Base-by-base conservation (phyloP, 64 coral and sea anemone genomes). In the Stylophora pistillata region DNA sequence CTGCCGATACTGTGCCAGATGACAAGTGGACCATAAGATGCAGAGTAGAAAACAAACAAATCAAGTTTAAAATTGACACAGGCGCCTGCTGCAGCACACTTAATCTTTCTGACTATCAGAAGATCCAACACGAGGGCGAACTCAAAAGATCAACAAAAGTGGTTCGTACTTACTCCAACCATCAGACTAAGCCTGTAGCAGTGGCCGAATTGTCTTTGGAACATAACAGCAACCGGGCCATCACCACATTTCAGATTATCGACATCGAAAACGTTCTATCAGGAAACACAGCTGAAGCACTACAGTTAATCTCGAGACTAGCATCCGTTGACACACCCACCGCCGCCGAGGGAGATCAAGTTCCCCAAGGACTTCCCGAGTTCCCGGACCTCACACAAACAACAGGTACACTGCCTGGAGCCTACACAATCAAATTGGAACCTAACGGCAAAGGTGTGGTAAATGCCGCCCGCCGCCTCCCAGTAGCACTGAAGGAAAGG, bases 371-470 rank as follows among this genome's bases (percentile, higher is more conserved):
- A 83, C 63, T 90, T 23, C 76, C 27, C 20, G 78, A 82, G 25
- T 90, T 81, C 72, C 88, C 78, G 34, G 88, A 90, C 30, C 62
- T 90, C 59, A 72, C 56, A 14, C 77, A 73, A 64, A 90, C 78
- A 59, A 90, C 88, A 4, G 78, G 88, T 85, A 91, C 81, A 9
- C 71, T 76, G 16, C 89, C 89, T 59, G 79, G 89, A 83, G 83
- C 70, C 1, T 91, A 91, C 69, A 85, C 79, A 37, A 91, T 91
- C 55, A 91, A 91, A 10, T 53, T 86, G 56, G 18, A 91, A 61
- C 72, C 72, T 28, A 76, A 91, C 30, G 89, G 30, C 56, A 85
- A 77, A 58, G 55, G 89, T 85, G 81, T 86, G 28, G 89, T 91
- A 13, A 70, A 86, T 78, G 30, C 72, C 77, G 21, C 81, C 81